Evolutionary conservation across 2,888 invertebrate species (phyloP).

Genomic region (Dinocampus coccinellae): DNA sequence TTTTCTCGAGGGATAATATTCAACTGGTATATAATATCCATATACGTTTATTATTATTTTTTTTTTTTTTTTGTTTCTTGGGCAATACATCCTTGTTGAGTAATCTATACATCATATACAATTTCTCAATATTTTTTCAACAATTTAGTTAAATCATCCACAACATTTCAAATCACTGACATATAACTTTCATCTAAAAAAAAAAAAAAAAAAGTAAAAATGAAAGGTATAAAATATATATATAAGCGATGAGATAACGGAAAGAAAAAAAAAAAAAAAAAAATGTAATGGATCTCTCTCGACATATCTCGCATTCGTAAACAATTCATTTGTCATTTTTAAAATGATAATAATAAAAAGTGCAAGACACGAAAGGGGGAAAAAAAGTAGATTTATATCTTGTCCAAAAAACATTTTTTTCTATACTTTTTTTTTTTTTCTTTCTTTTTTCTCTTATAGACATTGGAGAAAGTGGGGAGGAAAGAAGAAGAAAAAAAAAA

Average conservation of each 20-base stretch:
- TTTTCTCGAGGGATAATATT: conserved; percentile 12
- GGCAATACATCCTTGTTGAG: background rate
- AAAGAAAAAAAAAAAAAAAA: no score
- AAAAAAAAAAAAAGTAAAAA: background rate
- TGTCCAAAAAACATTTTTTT: background rate
- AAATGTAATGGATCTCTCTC: background rate
- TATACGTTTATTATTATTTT: background rate
- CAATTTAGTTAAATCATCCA: background rate
- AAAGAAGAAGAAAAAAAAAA: conserved; percentile 28
- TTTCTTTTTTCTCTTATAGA: conserved; percentile 1
- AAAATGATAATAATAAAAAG: background rate
- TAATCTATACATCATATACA: background rate
- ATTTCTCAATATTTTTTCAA: background rate
- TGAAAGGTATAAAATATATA: background rate
- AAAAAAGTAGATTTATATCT: conserved; percentile 1
- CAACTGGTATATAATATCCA: background rate
- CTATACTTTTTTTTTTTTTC: background rate
- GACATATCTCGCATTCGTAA: conserved; percentile 52
- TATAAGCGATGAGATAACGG: background rate
- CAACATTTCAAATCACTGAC: background rate
- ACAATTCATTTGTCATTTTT: conserved; percentile 63
- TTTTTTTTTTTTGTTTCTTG: no score
- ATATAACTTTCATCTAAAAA: background rate
- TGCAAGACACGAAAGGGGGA: background rate
- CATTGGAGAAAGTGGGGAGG: background rate